Conservation (phyloP, 1,140 invertebrate genomes). For the Pogonomyrmex californicus region DNA sequence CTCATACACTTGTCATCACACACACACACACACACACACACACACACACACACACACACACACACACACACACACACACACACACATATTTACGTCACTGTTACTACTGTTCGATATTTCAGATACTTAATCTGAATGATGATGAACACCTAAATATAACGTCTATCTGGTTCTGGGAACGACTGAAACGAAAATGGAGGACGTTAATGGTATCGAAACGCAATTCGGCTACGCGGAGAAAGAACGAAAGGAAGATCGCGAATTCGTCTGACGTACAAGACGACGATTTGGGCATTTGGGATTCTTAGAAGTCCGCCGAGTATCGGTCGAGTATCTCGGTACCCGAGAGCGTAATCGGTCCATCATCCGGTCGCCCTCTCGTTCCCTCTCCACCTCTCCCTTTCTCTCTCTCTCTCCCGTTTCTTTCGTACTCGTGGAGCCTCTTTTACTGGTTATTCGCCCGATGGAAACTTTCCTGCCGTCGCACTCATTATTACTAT, state of each 20-base stretch:
- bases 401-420: not conserved
- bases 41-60: no score
- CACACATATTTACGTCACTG: no score
- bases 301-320: slow-evolving; percentile 67
- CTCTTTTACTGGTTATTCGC: slow-evolving; percentile 79
- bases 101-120: no score
- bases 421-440: slow-evolving; percentile 29
- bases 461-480: slow-evolving; percentile 82
- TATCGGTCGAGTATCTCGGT: slow-evolving; percentile 71
- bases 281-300: slow-evolving; percentile 63
- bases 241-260: not conserved
- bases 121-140: no score
- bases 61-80: no score
- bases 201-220: not conserved
- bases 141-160: not conserved
- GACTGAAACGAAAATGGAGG: not conserved
- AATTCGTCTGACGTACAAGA: not conserved
- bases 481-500: slow-evolving; percentile 79
- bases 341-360: slow-evolving; percentile 69
- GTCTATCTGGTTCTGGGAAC: not conserved
- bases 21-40: no score
- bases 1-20: no score
- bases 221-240: not conserved
- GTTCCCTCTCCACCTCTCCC: not conserved
- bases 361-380: slow-evolving; percentile 71